Evolutionary conservation across 2,113 vertebrate species (phyloP).

Genomic region (Rhizomys pruinosus): DNA sequence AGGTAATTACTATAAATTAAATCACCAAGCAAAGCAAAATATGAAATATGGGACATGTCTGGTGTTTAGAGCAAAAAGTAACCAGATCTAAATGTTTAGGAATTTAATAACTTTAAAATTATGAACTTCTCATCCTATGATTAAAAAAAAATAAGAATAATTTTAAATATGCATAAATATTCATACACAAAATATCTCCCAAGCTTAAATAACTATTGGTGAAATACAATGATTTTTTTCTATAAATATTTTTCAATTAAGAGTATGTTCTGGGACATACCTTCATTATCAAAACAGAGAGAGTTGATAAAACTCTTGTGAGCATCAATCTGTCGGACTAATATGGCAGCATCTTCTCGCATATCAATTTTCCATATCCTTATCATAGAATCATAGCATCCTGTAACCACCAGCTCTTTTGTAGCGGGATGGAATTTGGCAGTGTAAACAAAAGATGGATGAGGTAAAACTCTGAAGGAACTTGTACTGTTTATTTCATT

Average conservation of each 20-base stretch:
- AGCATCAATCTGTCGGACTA: slow-evolving; percentile 94
- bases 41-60: not conserved
- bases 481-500: slow-evolving; percentile 87
- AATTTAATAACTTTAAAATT: slow-evolving; percentile 42
- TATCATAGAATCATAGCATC: slow-evolving; percentile 93
- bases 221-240: slow-evolving; percentile 38
- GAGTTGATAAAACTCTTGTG: slow-evolving; percentile 95
- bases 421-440: slow-evolving; percentile 94
- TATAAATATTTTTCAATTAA: not conserved
- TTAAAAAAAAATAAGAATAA: not conserved
- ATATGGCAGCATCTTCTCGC: slow-evolving; percentile 89
- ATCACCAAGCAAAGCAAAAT: not conserved
- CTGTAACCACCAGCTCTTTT: slow-evolving; percentile 91
- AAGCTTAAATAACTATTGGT: slow-evolving; percentile 11
- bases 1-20: not conserved
- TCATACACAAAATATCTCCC: not conserved
- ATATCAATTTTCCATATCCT: slow-evolving; percentile 93
- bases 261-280: slow-evolving; percentile 81
- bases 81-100: not conserved
- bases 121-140: not conserved
- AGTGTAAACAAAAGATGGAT: slow-evolving; percentile 96
- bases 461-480: slow-evolving; percentile 94
- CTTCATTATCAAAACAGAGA: slow-evolving; percentile 95
- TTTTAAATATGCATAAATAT: not conserved
- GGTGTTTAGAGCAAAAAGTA: not conserved